Percentiles rank a stretch among this genome's conserved stretches.
These are phyloP conservation scores for Hydra vulgaris DNA, from an alignment of 30 jellyfish, hydroid and myxozoan species.

Conservation along the genomic window DNA sequence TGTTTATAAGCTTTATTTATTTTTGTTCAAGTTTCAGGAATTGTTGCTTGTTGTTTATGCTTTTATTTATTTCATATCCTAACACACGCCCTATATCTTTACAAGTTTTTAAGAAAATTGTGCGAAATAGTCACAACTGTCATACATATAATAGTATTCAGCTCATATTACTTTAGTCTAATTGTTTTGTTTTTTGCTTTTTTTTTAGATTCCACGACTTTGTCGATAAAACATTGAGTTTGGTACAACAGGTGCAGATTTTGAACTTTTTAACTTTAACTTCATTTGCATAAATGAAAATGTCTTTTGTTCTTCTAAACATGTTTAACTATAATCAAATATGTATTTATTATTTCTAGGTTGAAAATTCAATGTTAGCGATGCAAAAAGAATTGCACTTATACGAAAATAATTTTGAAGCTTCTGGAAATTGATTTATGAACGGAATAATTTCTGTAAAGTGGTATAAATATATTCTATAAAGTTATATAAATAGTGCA, in stretches of 20 bases:
- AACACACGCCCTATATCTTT: too few relatives aligned
- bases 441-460: background rate
- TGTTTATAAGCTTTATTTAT: background rate
- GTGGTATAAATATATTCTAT: too few relatives aligned
- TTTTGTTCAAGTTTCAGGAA: background rate
- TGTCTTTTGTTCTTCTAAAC: background rate
- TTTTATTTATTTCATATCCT: too few relatives aligned
- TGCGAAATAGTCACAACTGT: too few relatives aligned
- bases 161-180: too few relatives aligned
- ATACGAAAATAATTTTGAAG: background rate
- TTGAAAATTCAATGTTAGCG: conserved; percentile 46
- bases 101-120: too few relatives aligned
- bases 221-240: background rate
- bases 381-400: conserved; percentile 44
- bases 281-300: background rate
- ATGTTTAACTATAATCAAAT: too few relatives aligned
- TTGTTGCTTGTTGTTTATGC: background rate
- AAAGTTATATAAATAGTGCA: too few relatives aligned
- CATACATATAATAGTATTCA: too few relatives aligned
- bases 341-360: conserved; percentile 31
- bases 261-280: too few relatives aligned
- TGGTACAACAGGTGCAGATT: background rate
- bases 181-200: background rate
- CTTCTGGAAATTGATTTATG: background rate
- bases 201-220: background rate